These are phyloP conservation scores for Mus spicilegus DNA, from an alignment of 2,113 vertebrate species.

Conservation along the genomic window DNA sequence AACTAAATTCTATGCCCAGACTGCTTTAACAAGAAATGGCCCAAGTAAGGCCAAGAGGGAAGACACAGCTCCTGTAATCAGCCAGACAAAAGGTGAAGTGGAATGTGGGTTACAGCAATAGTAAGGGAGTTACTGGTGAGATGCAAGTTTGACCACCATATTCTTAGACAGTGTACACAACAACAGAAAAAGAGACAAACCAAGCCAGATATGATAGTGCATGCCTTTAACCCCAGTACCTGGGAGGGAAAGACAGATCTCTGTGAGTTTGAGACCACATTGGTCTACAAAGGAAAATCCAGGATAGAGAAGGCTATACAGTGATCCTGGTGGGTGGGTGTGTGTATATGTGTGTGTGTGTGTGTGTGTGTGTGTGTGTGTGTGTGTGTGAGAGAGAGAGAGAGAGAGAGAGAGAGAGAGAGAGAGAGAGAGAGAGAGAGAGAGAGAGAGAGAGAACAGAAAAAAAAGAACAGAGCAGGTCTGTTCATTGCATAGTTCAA, in stretches of 20 bases:
- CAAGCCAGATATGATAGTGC: background rate
- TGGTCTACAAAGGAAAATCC: background rate
- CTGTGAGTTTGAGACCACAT: background rate
- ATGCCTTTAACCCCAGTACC: background rate
- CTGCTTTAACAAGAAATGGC: background rate
- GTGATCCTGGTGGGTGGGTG: too few relatives aligned
- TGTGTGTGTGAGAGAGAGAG: too few relatives aligned
- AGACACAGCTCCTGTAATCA: background rate
- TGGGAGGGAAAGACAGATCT: background rate
- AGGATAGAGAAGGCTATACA: background rate
- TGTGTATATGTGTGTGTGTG: too few relatives aligned
- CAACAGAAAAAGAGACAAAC: background rate
- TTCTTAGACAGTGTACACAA: background rate
- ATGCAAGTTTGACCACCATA: background rate
- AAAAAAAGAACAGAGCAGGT: background rate
- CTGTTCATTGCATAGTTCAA: conserved; percentile 18
- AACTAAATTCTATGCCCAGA: background rate
- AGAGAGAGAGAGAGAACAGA: too few relatives aligned
- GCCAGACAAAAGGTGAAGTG: background rate
- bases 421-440: too few relatives aligned
- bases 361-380: too few relatives aligned
- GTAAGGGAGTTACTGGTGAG: background rate
- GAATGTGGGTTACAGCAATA: background rate
- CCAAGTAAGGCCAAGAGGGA: background rate
- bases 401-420: too few relatives aligned